Percentiles rank a stretch among this genome's conserved stretches.
phyloP scores from a whole-genome alignment of 2,888 invertebrate genomes.

The Euproctis similis region DNA sequence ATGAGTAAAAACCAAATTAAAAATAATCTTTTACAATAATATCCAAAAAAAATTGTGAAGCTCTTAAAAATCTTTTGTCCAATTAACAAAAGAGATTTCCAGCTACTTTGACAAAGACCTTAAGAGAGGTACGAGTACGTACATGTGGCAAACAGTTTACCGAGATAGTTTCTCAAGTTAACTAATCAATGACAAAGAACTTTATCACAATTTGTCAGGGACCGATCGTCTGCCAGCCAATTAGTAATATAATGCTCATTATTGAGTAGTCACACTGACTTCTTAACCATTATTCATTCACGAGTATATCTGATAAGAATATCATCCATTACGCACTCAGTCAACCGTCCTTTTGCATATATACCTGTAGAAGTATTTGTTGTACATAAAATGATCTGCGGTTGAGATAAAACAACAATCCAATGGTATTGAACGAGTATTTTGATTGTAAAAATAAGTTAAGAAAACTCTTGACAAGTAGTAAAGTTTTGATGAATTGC shows the following conservation, averaged over 20 bases:
- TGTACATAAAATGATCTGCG: no score
- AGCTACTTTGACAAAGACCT: constrained; percentile 8
- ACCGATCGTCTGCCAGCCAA: constrained; percentile 36
- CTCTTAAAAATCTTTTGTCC: constrained; percentile 1
- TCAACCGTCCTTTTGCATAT: constrained; percentile 51
- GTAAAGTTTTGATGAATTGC: no score
- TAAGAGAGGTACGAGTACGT: constrained; percentile 7
- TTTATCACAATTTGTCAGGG: constrained; percentile 44
- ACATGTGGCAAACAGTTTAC: constrained; percentile 20
- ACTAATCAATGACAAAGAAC: constrained; percentile 27
- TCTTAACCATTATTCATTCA: constrained; percentile 45
- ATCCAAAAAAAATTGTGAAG: constrained; percentile 3
- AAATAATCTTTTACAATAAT: constrained; percentile 8
- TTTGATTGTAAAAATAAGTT: no score
- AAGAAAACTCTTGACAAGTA: no score
- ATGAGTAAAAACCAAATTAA: not conserved
- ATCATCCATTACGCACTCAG: constrained; percentile 33
- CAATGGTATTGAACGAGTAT: no score
- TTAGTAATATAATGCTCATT: constrained; percentile 38
- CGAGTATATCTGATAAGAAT: constrained; percentile 40
- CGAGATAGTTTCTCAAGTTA: constrained; percentile 16
- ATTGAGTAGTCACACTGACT: constrained; percentile 43
- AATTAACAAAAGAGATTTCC: constrained; percentile 12
- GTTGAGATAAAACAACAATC: no score
- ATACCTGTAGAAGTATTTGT: no score